These are phyloP conservation scores for Psettodes erumei DNA, from an alignment of 2,113 vertebrate species.

Conservation along the genomic window DNA sequence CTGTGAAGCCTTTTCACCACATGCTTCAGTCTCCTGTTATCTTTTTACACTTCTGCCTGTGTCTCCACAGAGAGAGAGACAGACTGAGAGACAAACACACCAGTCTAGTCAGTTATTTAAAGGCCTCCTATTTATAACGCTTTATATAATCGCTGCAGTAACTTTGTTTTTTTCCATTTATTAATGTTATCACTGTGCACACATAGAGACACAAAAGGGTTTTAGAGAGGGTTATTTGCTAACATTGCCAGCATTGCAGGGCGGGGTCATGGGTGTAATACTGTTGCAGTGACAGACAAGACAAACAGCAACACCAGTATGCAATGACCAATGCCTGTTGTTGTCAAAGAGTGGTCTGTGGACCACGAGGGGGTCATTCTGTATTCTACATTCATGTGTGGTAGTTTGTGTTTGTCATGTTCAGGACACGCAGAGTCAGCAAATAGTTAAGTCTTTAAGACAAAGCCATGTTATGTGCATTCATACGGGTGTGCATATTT, in stretches of 20 bases:
- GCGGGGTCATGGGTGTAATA: not conserved
- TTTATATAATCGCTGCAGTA: slow-evolving; percentile 48
- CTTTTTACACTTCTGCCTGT: slow-evolving; percentile 5
- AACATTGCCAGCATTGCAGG: not conserved
- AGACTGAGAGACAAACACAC: not conserved
- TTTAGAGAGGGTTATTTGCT: slow-evolving; percentile 16
- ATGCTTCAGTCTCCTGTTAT: slow-evolving; percentile 11
- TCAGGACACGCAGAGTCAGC: slow-evolving; percentile 45
- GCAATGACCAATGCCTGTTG: not conserved
- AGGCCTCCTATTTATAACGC: slow-evolving; percentile 54
- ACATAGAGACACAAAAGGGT: not conserved
- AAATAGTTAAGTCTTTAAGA: slow-evolving; percentile 41
- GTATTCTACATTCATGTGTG: not conserved
- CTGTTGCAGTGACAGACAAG: not conserved
- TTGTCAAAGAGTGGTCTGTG: slow-evolving; percentile 5
- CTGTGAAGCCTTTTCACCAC: slow-evolving; percentile 8
- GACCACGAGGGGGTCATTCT: not conserved
- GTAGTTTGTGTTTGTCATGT: not conserved
- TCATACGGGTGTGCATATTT: slow-evolving; percentile 29
- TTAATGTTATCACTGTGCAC: slow-evolving; percentile 32
- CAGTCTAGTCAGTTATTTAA: slow-evolving; percentile 60
- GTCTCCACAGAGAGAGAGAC: slow-evolving; percentile 8
- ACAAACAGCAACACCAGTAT: slow-evolving; percentile 2
- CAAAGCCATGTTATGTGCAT: slow-evolving; percentile 44
- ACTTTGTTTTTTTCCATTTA: slow-evolving; percentile 41